These are phyloP conservation scores for Nezara viridula DNA, from an alignment of 2,888 invertebrate species.

Conservation along the genomic window DNA sequence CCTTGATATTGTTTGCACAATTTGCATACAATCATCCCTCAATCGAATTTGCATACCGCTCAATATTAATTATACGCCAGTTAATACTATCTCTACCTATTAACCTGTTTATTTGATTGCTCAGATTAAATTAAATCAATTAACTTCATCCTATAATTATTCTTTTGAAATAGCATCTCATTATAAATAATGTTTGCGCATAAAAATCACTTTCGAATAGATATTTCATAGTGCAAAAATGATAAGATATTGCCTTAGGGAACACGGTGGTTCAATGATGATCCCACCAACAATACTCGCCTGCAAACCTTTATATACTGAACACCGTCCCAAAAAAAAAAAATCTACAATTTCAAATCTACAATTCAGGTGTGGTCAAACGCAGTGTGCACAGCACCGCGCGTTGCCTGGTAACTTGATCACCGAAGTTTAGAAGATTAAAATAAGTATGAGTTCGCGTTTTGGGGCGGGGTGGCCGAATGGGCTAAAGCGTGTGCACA, in stretches of 20 bases:
- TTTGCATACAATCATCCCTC: slow-evolving; percentile 33
- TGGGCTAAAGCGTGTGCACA: too few relatives aligned
- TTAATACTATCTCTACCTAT: not conserved
- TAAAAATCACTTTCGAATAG: not conserved
- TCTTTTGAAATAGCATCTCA: not conserved
- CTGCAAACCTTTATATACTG: too few relatives aligned
- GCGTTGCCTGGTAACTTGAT: too few relatives aligned
- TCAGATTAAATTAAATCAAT: not conserved
- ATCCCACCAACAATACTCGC: too few relatives aligned
- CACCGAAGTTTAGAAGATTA: too few relatives aligned
- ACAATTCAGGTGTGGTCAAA: too few relatives aligned
- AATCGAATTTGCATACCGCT: not conserved
- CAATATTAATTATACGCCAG: slow-evolving; percentile 7
- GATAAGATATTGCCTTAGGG: not conserved
- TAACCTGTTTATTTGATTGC: not conserved
- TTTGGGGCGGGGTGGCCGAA: too few relatives aligned
- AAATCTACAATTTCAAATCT: too few relatives aligned
- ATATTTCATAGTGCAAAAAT: not conserved
- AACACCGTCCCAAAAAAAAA: too few relatives aligned
- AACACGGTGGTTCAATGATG: too few relatives aligned
- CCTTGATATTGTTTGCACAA: not conserved
- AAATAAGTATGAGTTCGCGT: too few relatives aligned
- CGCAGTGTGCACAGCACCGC: too few relatives aligned
- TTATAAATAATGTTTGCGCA: not conserved
- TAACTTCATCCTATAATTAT: not conserved